Conservation (phyloP, 1,140 invertebrate species). For the Cydia amplana region DNA sequence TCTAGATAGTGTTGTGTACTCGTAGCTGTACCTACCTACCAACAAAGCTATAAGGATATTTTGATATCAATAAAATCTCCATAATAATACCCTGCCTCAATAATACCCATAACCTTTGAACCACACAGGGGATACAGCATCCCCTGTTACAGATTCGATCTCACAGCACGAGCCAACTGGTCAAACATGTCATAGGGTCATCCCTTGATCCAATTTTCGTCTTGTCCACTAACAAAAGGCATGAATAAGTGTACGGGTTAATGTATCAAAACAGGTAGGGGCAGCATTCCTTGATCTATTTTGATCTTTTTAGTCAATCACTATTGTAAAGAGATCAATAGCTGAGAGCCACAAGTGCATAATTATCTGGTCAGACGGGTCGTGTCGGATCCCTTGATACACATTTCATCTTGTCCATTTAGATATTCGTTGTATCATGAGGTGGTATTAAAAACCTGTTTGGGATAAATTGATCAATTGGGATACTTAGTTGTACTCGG, state of each 20-base stretch:
- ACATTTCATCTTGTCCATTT: conserved; percentile 54
- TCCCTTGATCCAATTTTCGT: conserved; percentile 7
- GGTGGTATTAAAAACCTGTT: no score
- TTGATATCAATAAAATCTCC: conserved; percentile 1
- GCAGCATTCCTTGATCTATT: neutral
- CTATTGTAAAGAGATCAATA: conserved; percentile 14
- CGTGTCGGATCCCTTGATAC: conserved; percentile 45
- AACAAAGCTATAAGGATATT: neutral
- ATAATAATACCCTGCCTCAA: conserved; percentile 39
- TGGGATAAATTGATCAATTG: no score
- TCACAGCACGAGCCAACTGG: conserved; percentile 41
- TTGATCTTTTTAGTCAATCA: neutral
- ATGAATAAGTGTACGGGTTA: neutral
- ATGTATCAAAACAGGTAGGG: neutral
- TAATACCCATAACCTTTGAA: conserved; percentile 42
- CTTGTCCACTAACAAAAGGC: neutral
- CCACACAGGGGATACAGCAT: conserved; percentile 43
- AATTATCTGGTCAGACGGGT: conserved; percentile 1
- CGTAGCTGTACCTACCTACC: neutral
- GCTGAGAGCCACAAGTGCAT: neutral
- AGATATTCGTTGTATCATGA: neutral
- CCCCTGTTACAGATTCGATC: conserved; percentile 60
- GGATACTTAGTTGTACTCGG: no score
- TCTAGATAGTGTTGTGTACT: no score
- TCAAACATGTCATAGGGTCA: conserved; percentile 3